A percentile compares a stretch with the other conserved stretches of the same genome.
Conservation (phyloP, 2,113 vertebrate species). For the Nothoprocta pentlandii region DNA sequence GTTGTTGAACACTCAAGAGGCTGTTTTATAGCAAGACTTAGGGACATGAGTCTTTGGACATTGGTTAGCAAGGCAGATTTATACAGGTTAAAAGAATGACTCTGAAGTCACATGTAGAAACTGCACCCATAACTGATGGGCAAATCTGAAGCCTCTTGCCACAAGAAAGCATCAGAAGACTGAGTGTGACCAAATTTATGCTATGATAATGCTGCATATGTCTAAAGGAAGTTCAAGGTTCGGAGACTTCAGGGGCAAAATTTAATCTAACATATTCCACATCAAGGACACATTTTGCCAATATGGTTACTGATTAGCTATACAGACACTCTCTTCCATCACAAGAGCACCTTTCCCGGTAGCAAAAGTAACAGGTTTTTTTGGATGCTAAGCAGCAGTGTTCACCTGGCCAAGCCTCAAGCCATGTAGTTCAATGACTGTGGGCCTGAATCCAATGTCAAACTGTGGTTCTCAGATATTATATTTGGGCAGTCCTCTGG, state of each 20-base stretch:
- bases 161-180: neutral
- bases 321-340: neutral
- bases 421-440: neutral
- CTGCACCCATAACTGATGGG: neutral
- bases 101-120: neutral
- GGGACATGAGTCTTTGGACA: neutral
- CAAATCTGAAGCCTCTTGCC: neutral
- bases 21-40: neutral
- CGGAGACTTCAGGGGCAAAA: neutral
- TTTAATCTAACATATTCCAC: neutral
- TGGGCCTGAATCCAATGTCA: neutral
- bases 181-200: neutral
- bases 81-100: neutral
- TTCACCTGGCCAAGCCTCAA: neutral
- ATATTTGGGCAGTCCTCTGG: neutral
- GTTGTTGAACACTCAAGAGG: neutral
- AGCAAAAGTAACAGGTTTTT: neutral
- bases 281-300: neutral
- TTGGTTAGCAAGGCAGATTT: neutral
- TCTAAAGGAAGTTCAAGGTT: neutral
- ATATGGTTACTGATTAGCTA: neutral
- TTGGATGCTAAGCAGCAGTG: neutral
- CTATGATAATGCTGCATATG: neutral
- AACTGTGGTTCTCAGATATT: neutral
- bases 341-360: neutral